phyloP scores from a whole-genome alignment of 2,113 vertebrate genomes.

The Ardeotis arabs region DNA sequence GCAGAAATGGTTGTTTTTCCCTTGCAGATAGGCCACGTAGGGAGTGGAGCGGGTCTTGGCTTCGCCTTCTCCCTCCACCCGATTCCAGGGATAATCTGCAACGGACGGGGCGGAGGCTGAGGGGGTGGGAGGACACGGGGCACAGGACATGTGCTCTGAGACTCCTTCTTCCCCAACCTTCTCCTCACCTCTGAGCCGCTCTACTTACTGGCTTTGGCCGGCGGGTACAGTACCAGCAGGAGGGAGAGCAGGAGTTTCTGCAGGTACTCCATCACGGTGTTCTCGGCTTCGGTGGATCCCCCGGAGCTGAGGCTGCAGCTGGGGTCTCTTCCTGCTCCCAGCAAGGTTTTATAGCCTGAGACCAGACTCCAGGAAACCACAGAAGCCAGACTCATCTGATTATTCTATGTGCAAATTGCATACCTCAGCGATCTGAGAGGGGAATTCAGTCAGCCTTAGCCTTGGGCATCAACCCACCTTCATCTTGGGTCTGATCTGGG shows the following conservation, averaged over 20 bases:
- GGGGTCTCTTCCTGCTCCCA: background rate
- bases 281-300: background rate
- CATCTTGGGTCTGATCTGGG: background rate
- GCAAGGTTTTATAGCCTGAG: constrained; percentile 51
- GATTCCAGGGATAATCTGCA: background rate
- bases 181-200: accelerated
- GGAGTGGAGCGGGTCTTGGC: background rate
- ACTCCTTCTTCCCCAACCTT: background rate
- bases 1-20: background rate
- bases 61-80: background rate
- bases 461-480: background rate
- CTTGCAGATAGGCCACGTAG: constrained; percentile 22
- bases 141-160: accelerated
- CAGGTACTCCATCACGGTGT: background rate
- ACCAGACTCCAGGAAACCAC: constrained; percentile 64
- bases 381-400: constrained; percentile 4
- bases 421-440: constrained; percentile 7
- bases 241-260: background rate
- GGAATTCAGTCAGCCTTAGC: background rate
- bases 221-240: background rate
- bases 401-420: background rate
- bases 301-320: background rate
- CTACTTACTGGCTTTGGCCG: background rate
- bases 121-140: background rate
- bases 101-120: background rate